A percentile compares a stretch with the other conserved stretches of the same genome.
Conservation (phyloP, 1,140 invertebrate species). For the Zaprionus ornatus region DNA sequence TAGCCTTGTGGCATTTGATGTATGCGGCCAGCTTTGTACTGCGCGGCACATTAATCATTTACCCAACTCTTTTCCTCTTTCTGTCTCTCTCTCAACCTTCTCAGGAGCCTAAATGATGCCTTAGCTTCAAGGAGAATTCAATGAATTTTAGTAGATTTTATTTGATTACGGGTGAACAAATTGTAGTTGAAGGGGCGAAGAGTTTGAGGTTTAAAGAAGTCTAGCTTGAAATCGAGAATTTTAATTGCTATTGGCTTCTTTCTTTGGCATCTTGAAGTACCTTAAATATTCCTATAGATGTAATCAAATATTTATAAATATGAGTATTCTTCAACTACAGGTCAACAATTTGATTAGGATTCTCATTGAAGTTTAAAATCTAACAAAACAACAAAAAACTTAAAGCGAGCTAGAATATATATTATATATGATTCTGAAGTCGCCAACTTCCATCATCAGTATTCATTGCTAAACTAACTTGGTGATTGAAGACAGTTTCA, state of each 20-base stretch:
- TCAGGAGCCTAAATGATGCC: neutral
- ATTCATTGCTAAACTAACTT: too few species aligned
- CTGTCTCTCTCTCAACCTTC: neutral
- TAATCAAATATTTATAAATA: too few species aligned
- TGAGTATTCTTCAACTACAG: too few species aligned
- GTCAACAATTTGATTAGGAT: too few species aligned
- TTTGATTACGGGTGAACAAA: neutral
- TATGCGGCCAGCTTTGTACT: slow-evolving; percentile 11
- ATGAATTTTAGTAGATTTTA: slow-evolving; percentile 5
- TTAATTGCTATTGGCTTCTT: neutral
- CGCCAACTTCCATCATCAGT: too few species aligned
- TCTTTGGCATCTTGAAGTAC: neutral
- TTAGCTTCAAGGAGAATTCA: neutral
- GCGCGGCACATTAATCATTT: slow-evolving; percentile 32
- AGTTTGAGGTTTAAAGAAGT: neutral
- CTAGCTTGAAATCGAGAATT: neutral
- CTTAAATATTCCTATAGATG: too few species aligned
- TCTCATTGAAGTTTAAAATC: too few species aligned
- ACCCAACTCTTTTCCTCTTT: neutral
- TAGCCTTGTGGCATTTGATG: slow-evolving; percentile 37
- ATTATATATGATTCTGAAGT: too few species aligned
- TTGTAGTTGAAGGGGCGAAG: neutral
- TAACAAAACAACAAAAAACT: too few species aligned
- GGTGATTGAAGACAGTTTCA: too few species aligned
- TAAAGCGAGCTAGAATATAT: too few species aligned